Base-by-base conservation (phyloP, 2,888 invertebrate species). In the Mythimna ferrago region DNA sequence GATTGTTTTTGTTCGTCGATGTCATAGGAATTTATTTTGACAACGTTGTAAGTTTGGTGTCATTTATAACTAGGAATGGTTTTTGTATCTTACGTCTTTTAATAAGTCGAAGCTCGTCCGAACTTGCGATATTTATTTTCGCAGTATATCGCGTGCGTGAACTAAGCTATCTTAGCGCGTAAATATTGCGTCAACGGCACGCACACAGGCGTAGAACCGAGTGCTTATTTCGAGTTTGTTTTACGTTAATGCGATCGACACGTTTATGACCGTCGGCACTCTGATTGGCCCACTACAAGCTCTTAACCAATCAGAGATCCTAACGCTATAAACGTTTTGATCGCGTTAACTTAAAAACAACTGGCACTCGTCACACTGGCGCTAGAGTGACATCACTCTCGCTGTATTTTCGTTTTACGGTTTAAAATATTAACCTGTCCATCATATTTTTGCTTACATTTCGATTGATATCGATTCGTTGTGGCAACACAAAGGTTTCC, bases 391-490 rank as follows among this genome's bases (percentile, higher is more conserved):
- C 9, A 35, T 26, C 4, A 41, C 35, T 19, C 1, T 62, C 32
- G 10, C 41, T n/a, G 61, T 56, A 21, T 19, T 57, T 61, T 44
- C 16, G 14, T 51, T 77, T 69, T 6, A 7, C 11, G 2, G 1
- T 67, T 19, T 35, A 19, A 32, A 19, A 35, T 26, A 26, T 9
- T 9, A 58, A 35, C 57, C 4, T 4, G 19, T 35, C 19, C 7
- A 35, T 35, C 58, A n/a, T 66, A 57, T 21, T 63, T 44, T 44
- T 26, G 48, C 6, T 60, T 16, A 58, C 7, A 72, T 21, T 82
- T 73, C 68, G 73, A 60, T 82, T 66, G 71, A 48, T 48, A 66
- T 56, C 53, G 38, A 60, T 78, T 80, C 79, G 80, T 80, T 80
- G 80, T 82, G 44, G 48, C 26, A 65, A 69, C 54, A 71, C 41